Evolutionary conservation across 2,888 invertebrate genomes (phyloP), one percentile per base, ranked within the genome.

Genomic region (Mesorhabditis spiculigera): DNA sequence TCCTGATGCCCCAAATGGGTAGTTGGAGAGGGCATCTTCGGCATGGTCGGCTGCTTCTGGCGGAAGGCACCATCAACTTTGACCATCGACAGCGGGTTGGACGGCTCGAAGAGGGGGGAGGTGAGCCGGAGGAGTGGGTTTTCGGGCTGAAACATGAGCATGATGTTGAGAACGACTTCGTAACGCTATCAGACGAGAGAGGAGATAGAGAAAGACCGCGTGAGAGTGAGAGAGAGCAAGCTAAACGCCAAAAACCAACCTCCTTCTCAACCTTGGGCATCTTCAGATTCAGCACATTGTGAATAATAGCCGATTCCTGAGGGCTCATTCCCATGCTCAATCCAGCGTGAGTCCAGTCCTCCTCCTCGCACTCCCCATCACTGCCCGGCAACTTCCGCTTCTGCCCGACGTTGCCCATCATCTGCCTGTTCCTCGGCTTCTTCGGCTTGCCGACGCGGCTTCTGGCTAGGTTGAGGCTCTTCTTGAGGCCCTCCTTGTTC

Each of bases 401-500:
- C 68, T 76, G 68, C n/a, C 75, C 72, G 58, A 71, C 73, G 1
- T 71, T 61, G 5, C 44, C 10, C 50, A 63, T 63, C 5, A 45
- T 44, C 0, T 69, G 70, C 28, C 73, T 70, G 58, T 61, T 72
- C 63, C 76, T 73, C 16, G 73, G 78, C 70, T 80, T 80, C 41
- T 73, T 75, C n/a, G 80, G 80, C 58, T 80, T 80, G 42, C 78
- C 78, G 10, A 74, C 78, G 43, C 76, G 71, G 16, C 73, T 74
- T 64, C 84, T 72, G 43, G 84, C 84, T n/a, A 79, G 76, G 4
- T 82, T 80, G 28, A 84, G 75, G 63, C 81, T 80, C 70, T 84
- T 84, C 73, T 84, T 76, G 43, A 84, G 75, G 28, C 79, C 77
- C 66, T 84, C 84, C 28, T 83, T 80, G 72, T 80, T 83, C 10